Evolutionary conservation across 2,888 invertebrate genomes (phyloP), one percentile per base, ranked within the genome.

Genomic region (Drosophila maculinotata): DNA sequence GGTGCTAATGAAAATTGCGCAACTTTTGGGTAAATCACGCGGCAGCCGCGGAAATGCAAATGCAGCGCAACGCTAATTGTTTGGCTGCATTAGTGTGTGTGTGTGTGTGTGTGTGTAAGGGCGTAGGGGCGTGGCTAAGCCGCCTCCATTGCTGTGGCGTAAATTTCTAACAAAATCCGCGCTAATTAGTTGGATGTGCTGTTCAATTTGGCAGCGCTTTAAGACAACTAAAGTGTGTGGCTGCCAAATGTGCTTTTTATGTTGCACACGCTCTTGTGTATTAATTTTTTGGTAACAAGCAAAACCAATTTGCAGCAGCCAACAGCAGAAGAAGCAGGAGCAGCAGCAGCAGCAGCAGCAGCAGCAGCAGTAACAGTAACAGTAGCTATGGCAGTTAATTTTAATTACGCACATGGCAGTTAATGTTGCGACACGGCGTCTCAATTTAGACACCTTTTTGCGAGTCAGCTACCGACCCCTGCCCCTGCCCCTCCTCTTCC

Each of bases 1-100:
- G 87, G 82, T 87, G 80, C 80, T 80, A 80, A 87, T 87, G 82
- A 84, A 80, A 84, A 87, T 87, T 84, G 85, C 60, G 56, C 79
- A 74, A 81, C 75, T 81, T 81, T 67, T 41, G 62, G 57, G 23
- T 31, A 64, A 62, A 85, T 68, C 74, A 59, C 56, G 51, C 60
- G 41, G 31, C 69, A 44, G 35, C 53, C 47, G 26, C 60, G 73
- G 58, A 71, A 76, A 53, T 57, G 79, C 53, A 78, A 70, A 56
- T 63, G 79, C 49, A 41, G 26, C 41, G 45, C 45, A 44, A 54
- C 8, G 47, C 64, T 67, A 83, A 86, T 69, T 80, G 78, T 49
- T 36, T 17, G 1, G 20, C 2, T 9, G 1, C 6, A 8, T 17
- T 9, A 5, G 6, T 12, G 14, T 5, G 6, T 12, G 14, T 7